A percentile compares a stretch with the other conserved stretches of the same genome.
Conservation (phyloP, 2,888 invertebrate species). For the Synanthedon vespiformis region DNA sequence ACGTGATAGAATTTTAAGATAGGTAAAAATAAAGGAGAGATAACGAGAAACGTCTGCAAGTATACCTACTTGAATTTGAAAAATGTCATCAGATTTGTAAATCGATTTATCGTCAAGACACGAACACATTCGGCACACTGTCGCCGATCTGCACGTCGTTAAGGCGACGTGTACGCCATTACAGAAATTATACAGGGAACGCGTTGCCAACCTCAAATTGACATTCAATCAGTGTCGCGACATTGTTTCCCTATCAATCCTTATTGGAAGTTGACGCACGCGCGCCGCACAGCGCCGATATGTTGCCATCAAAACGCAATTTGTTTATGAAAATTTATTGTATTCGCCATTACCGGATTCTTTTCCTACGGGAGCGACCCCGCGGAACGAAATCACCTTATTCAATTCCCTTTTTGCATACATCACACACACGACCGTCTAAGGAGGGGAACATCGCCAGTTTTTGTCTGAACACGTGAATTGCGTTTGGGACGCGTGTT, state of each 20-base stretch:
- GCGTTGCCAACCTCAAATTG: slow-evolving; percentile 42
- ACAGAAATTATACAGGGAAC: slow-evolving; percentile 46
- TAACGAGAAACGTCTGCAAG: too few relatives aligned
- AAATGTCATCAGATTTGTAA: background rate
- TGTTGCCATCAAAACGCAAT: slow-evolving; percentile 67
- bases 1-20: too few relatives aligned
- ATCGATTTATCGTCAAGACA: slow-evolving; percentile 3
- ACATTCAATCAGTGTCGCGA: slow-evolving; percentile 67
- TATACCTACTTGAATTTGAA: too few relatives aligned
- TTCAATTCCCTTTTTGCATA: slow-evolving; percentile 72
- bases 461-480: slow-evolving; percentile 68
- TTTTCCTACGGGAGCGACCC: slow-evolving; percentile 65
- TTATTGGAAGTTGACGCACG: slow-evolving; percentile 62
- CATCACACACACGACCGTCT: slow-evolving; percentile 59
- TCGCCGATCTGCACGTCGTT: slow-evolving; percentile 46
- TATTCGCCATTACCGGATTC: slow-evolving; percentile 70
- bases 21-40: too few relatives aligned
- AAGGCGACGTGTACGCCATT: slow-evolving; percentile 52
- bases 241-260: slow-evolving; percentile 70
- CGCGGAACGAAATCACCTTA: slow-evolving; percentile 68
- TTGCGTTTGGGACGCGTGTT: slow-evolving; percentile 64
- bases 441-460: slow-evolving; percentile 46
- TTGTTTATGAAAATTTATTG: slow-evolving; percentile 72
- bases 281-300: slow-evolving; percentile 39
- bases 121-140: slow-evolving; percentile 10